Evolutionary conservation across 2,888 invertebrate species (phyloP).

Genomic region (Carterocephalus palaemon): DNA sequence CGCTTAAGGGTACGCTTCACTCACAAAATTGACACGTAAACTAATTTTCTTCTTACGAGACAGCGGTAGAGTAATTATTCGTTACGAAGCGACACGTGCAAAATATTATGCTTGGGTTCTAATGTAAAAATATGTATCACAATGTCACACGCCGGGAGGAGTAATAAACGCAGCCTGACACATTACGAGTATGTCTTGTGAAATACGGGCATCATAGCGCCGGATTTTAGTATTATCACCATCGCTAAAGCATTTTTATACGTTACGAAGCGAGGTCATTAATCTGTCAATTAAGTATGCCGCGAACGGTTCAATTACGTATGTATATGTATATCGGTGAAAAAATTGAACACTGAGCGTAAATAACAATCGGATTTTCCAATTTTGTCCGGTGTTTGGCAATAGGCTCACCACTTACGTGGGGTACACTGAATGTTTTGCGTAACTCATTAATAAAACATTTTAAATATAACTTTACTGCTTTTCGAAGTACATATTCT

Average conservation of each 20-base stretch:
- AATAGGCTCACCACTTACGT: too few relatives aligned
- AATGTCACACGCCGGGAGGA: slow-evolving; percentile 2
- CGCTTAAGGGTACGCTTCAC: background rate
- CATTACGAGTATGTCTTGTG: slow-evolving; percentile 6
- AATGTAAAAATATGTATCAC: slow-evolving; percentile 10
- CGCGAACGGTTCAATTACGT: too few relatives aligned
- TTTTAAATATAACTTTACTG: too few relatives aligned
- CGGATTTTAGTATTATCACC: slow-evolving; percentile 1
- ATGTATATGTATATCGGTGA: too few relatives aligned
- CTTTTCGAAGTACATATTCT: too few relatives aligned
- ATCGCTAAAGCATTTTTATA: background rate
- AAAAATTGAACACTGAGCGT: too few relatives aligned
- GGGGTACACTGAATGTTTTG: too few relatives aligned
- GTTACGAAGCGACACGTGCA: slow-evolving; percentile 15
- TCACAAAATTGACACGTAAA: slow-evolving; percentile 14
- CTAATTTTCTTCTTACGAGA: slow-evolving; percentile 12
- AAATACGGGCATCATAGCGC: slow-evolving; percentile 1
- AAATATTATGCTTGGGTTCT: slow-evolving; percentile 1
- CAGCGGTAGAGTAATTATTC: slow-evolving; percentile 17
- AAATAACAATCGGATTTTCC: too few relatives aligned
- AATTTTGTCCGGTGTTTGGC: too few relatives aligned
- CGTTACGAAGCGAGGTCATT: too few relatives aligned
- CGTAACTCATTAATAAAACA: too few relatives aligned
- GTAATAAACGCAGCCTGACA: slow-evolving; percentile 10
- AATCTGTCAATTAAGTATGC: too few relatives aligned